Base-by-base conservation (phyloP, 2,888 invertebrate species). In the Seira ritae region DNA sequence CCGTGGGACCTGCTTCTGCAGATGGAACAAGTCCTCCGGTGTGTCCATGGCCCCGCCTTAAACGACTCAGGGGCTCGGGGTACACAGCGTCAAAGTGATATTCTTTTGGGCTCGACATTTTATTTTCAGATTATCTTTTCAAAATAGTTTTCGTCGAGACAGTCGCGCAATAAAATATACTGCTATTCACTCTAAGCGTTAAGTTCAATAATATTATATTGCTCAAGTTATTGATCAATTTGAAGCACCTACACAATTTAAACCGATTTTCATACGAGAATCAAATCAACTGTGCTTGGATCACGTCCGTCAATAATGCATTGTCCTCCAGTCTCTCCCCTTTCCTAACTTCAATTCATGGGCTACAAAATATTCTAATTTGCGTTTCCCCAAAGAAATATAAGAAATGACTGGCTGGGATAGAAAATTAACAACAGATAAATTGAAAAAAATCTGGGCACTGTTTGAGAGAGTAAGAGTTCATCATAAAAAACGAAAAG, bases 21-120 rank as follows among this genome's bases (percentile, higher is more conserved):
- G 87, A 81, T 42, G 82, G 68, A 17, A 77, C 82, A 22, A 82
- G 55, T 1, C 85, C 81, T n/a, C 88, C 87, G 3, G 70, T 50
- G 24, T 82, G 82, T 19, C 88, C 88, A 20, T 85, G 85, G 90
- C 91, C 91, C 89, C 92, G 91, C 90, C 92, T 93, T 88, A 94
- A 91, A 70, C 92, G 91, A 71, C 94, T 94, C 90, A 94, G 92
- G 19, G 93, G 92, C 90, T 94, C 94, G 0, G 89, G 89, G 65
- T 89, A 89, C 8, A 89, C 84, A 8, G 89, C 89, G 62, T 89
- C 89, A 73, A 89, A 88, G 67, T 88, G 89, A 65, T 86, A 89
- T 55, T 89, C 89, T 73, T 89, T 89, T 10, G 89, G 89, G 23
- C 88, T 88, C 15, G 89, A 89, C 89, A 89, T 89, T 62, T 60